Conservation (phyloP, 2,113 vertebrate species). For the Cricetomys ansorgei region DNA sequence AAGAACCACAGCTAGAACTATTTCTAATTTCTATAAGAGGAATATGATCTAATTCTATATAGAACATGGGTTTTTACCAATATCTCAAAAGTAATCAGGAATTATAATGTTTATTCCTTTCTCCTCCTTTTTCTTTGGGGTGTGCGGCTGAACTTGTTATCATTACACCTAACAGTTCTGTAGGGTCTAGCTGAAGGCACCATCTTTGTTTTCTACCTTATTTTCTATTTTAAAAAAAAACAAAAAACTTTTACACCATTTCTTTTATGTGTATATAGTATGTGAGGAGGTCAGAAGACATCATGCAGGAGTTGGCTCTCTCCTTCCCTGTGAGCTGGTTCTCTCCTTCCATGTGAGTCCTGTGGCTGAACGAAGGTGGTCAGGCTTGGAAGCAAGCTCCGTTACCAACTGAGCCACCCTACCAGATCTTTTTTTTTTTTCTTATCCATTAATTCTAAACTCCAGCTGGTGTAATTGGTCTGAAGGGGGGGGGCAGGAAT, state of each 20-base stretch:
- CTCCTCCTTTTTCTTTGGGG: not conserved
- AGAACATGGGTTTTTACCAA: not conserved
- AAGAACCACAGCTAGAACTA: not conserved
- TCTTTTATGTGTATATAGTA: not conserved
- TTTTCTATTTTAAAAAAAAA: not conserved
- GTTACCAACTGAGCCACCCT: not conserved
- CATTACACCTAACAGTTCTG: not conserved
- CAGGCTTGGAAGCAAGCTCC: not conserved
- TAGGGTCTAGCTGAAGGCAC: not conserved
- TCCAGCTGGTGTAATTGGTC: not conserved
- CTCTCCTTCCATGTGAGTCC: not conserved
- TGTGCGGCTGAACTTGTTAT: not conserved
- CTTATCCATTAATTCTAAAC: not conserved
- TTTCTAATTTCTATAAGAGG: not conserved
- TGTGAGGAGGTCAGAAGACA: not conserved
- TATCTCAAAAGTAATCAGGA: not conserved
- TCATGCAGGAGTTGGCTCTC: not conserved
- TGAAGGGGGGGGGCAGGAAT: not conserved
- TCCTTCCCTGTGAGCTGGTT: not conserved
- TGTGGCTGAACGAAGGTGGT: not conserved
- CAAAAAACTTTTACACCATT: not conserved
- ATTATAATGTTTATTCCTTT: not conserved
- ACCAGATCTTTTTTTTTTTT: not conserved
- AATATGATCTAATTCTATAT: not conserved
- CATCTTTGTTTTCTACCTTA: not conserved